Conservation (phyloP, 2,113 vertebrate species). For the Anseranas semipalmata region DNA sequence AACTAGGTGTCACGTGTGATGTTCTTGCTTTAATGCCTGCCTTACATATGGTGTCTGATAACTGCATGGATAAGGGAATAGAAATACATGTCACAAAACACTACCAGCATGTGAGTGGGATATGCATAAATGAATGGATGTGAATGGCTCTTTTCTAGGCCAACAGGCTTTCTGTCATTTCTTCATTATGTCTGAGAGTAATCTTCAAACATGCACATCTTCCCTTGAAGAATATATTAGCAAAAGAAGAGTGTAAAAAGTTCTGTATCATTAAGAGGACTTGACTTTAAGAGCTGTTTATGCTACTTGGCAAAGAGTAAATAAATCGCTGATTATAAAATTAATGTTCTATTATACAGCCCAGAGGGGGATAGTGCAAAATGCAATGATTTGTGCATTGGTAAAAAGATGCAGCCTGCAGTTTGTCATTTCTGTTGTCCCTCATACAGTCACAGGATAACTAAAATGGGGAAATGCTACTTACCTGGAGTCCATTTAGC, state of each 20-base stretch:
- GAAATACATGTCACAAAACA: constrained; percentile 54
- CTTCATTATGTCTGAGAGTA: constrained; percentile 42
- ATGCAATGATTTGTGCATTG: neutral
- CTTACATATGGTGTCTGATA: constrained; percentile 39
- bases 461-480: neutral
- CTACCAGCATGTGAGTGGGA: constrained; percentile 28
- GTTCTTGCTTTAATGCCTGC: constrained; percentile 51
- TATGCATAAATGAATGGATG: constrained; percentile 58
- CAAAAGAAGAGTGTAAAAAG: neutral
- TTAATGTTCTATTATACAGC: neutral
- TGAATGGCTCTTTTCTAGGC: constrained; percentile 48
- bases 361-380: neutral
- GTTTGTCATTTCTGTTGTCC: neutral
- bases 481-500: neutral
- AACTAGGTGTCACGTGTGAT: constrained; percentile 58
- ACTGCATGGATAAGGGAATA: constrained; percentile 32
- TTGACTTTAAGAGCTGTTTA: neutral
- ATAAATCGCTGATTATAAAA: constrained; percentile 14
- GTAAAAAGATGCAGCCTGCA: neutral
- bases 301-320: neutral
- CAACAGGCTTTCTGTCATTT: constrained; percentile 19
- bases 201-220: constrained; percentile 24
- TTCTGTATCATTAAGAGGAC: neutral
- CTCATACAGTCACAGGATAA: neutral
- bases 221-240: constrained; percentile 16